phyloP scores from a whole-genome alignment of 1,140 invertebrate species.

The Magallana gigas region DNA sequence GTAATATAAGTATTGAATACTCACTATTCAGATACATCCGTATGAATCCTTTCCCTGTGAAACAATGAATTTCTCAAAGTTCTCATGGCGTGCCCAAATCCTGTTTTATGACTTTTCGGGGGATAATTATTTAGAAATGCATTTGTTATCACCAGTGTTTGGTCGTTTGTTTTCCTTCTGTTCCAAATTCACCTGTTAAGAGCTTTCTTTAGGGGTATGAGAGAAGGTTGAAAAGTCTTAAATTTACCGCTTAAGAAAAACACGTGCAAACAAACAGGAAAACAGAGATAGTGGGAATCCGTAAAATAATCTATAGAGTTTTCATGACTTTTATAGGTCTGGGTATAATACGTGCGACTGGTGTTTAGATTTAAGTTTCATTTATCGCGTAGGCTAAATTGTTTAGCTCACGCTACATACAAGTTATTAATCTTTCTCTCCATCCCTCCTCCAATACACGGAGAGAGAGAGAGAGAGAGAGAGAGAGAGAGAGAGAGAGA shows the following conservation, averaged over 20 bases:
- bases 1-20: too few species aligned
- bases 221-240: background rate
- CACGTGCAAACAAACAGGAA: background rate
- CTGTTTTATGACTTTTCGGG: background rate
- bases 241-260: constrained; percentile 1
- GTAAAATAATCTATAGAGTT: too few species aligned
- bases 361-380: too few species aligned
- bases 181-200: background rate
- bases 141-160: background rate
- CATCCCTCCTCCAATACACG: too few species aligned
- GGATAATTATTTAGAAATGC: constrained; percentile 27
- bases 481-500: too few species aligned
- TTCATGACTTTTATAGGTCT: too few species aligned
- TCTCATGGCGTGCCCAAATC: background rate
- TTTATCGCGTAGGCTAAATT: too few species aligned
- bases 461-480: too few species aligned
- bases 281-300: background rate
- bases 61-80: background rate
- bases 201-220: background rate
- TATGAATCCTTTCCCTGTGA: background rate
- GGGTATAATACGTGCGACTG: too few species aligned
- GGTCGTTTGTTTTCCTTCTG: background rate
- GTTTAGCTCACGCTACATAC: too few species aligned
- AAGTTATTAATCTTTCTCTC: too few species aligned
- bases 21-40: background rate